These are phyloP conservation scores for Hermaeophaga mercurialis DNA, from an alignment of 2,888 invertebrate species.

Conservation along the genomic window DNA sequence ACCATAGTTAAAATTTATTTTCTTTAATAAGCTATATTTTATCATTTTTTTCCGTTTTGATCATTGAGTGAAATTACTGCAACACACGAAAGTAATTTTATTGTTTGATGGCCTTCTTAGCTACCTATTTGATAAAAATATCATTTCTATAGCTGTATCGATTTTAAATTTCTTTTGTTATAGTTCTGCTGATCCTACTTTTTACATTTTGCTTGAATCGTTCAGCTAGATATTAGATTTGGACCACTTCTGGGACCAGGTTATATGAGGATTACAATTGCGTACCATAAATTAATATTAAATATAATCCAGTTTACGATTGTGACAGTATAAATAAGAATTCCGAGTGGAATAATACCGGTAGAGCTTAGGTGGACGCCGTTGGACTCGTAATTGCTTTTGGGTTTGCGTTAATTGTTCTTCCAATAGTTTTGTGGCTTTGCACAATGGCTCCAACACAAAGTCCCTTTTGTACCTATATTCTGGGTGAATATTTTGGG, in stretches of 20 bases:
- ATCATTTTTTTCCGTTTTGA: too few species aligned
- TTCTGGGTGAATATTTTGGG: neutral
- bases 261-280: conserved; percentile 45
- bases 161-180: too few species aligned
- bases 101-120: too few species aligned
- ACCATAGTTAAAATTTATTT: too few species aligned
- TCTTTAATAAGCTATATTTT: too few species aligned
- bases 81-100: too few species aligned
- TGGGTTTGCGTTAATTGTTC: conserved; percentile 38
- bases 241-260: neutral
- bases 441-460: neutral
- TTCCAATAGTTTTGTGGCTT: conserved; percentile 16
- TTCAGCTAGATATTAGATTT: neutral
- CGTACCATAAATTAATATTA: conserved; percentile 50
- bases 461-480: conserved; percentile 3
- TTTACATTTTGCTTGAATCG: too few species aligned
- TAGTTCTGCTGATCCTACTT: too few species aligned
- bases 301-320: conserved; percentile 41
- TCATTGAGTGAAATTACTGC: too few species aligned
- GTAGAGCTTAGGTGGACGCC: conserved; percentile 9
- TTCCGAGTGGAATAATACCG: conserved; percentile 37
- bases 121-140: too few species aligned
- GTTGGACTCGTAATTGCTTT: conserved; percentile 39
- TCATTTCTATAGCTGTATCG: too few species aligned
- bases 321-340: conserved; percentile 45